Base-by-base conservation (phyloP, 2,113 vertebrate species). In the Sinocyclocheilus maitianheensis region DNA sequence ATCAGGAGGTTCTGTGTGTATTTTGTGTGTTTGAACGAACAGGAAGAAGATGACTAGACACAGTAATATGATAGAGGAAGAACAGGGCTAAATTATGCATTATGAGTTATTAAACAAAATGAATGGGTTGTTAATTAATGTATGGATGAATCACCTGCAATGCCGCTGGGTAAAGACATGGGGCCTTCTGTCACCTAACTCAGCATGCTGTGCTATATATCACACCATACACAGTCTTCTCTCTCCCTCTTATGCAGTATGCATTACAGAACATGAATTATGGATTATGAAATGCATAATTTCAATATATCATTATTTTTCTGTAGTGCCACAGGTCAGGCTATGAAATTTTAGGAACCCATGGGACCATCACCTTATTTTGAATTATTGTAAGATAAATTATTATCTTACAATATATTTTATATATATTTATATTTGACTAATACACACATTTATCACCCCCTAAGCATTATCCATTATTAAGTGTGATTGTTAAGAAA, bases 51-150 rank as follows among this genome's bases (percentile, higher is more conserved):
- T 60, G 81, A 43, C 62, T n/a, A 84, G 58, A 48, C 74, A 74
- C 46, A 75, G 62, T 78, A 37, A 81, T 75, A 34, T 72, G 53
- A 83, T 81, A 65, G 84, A 34, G 55, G 51, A 67, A 74, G 55
- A 78, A 18, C 67, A 26, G 1, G 51, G 76, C 62, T 86, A 77
- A 89, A 88, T 89, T 86, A 89, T 88, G 78, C 75, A 86, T 81
- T 40, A 88, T 83, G 84, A 88, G 85, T 77, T 78, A 81, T 81
- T 88, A 71, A 60, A 77, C 26, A 0, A 88, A 86, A 84, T 89
- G 12, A 83, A 85, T 72, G 65, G 20, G 71, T 63, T 86, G 77
- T 79, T 88, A 86, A 88, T 89, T 89, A 86, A 88, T 84, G 40
- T 34, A 81, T 60, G 18, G 63, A 83, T 86, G 65, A 86, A 81